A percentile compares a stretch with the other conserved stretches of the same genome.
phyloP scores from a whole-genome alignment of 23 tunicate species.

The Halocynthia aurantium region DNA sequence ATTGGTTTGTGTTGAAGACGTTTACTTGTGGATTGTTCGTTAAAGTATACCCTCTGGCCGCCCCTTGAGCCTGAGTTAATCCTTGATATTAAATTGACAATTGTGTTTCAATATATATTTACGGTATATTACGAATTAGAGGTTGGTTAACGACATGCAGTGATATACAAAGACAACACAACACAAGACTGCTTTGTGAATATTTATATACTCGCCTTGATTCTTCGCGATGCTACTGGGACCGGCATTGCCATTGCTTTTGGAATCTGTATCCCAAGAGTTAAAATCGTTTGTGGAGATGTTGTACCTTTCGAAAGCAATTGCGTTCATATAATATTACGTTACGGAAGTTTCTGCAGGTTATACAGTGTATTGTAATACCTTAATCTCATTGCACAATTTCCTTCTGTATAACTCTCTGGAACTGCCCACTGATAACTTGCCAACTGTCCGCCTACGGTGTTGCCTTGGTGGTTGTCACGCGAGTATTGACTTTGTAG shows the following conservation, averaged over 20 bases:
- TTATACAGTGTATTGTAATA: slow-evolving; percentile 5
- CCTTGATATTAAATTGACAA: too few relatives aligned
- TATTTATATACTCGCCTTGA: background rate
- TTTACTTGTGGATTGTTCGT: slow-evolving; percentile 46
- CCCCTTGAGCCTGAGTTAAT: too few relatives aligned
- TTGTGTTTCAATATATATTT: too few relatives aligned
- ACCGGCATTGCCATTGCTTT: background rate
- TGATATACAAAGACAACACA: too few relatives aligned
- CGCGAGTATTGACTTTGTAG: slow-evolving; percentile 37
- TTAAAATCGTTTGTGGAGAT: slow-evolving; percentile 89
- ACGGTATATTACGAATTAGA: too few relatives aligned
- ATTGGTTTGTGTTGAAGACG: slow-evolving; percentile 39
- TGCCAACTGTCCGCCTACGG: slow-evolving; percentile 56
- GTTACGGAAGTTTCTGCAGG: background rate
- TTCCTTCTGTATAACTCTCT: slow-evolving; percentile 20
- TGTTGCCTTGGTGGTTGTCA: slow-evolving; percentile 90
- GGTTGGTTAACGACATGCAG: too few relatives aligned
- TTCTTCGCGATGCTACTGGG: background rate
- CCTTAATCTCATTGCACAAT: slow-evolving; percentile 75
- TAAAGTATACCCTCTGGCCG: slow-evolving; percentile 25
- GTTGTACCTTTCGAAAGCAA: slow-evolving; percentile 58
- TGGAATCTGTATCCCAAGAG: slow-evolving; percentile 35
- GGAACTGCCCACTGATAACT: slow-evolving; percentile 86
- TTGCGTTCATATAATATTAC: background rate
- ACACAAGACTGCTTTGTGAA: too few relatives aligned